Evolutionary conservation across 2,888 invertebrate genomes (phyloP).

Genomic region (Pheosia tremula): DNA sequence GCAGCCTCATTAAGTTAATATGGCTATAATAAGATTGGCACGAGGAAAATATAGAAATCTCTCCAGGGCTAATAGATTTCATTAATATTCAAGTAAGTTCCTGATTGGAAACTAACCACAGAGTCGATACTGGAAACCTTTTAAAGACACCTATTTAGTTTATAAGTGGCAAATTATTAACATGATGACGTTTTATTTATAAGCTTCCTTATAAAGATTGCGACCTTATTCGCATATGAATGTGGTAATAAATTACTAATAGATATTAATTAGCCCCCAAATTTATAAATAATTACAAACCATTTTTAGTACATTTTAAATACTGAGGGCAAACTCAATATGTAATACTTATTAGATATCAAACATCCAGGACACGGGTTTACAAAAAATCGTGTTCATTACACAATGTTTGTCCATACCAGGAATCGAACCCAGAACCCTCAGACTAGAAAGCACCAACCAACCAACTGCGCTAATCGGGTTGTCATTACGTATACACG

Average conservation of each 20-base stretch:
- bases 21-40: conserved; percentile 5
- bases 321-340: too few relatives aligned
- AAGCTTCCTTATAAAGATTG: neutral
- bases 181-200: neutral
- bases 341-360: too few relatives aligned
- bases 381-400: too few relatives aligned
- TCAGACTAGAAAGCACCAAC: too few relatives aligned
- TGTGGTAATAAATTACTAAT: too few relatives aligned
- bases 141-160: neutral
- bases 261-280: too few relatives aligned
- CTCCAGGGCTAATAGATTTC: neutral
- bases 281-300: too few relatives aligned
- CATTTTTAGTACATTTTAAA: too few relatives aligned
- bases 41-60: neutral
- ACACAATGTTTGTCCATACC: too few relatives aligned
- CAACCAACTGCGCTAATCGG: neutral
- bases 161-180: neutral
- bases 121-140: neutral
- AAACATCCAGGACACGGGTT: too few relatives aligned
- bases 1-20: conserved; percentile 3
- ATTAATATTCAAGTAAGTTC: neutral
- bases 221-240: too few relatives aligned
- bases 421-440: too few relatives aligned
- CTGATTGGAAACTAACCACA: neutral
- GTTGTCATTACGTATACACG: conserved; percentile 8